phyloP scores from a whole-genome alignment of 2,888 invertebrate species.

The Phlogophora meticulosa region DNA sequence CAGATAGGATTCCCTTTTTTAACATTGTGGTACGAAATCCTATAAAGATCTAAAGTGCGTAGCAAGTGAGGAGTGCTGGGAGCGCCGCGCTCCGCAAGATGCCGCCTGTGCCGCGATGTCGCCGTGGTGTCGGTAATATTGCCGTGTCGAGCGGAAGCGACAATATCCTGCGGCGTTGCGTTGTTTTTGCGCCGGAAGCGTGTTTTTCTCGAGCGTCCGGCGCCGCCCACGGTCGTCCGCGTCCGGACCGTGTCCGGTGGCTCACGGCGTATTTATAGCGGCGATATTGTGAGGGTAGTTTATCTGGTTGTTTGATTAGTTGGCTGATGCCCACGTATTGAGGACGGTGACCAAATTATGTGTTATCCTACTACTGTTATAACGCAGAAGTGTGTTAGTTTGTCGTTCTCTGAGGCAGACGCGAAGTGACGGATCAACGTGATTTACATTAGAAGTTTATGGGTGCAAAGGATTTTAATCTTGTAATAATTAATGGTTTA shows the following conservation, averaged over 20 bases:
- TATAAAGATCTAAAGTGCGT: too few relatives aligned
- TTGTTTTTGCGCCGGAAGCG: constrained; percentile 55
- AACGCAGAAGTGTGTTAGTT: too few relatives aligned
- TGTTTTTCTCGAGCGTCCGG: constrained; percentile 36
- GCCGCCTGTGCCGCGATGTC: not conserved
- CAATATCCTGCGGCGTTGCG: constrained; percentile 57
- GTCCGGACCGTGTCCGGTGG: constrained; percentile 5
- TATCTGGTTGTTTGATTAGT: constrained; percentile 17
- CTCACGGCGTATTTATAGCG: constrained; percentile 29
- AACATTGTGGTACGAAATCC: too few relatives aligned
- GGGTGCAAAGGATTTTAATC: too few relatives aligned
- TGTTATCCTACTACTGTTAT: not conserved
- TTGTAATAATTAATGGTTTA: too few relatives aligned
- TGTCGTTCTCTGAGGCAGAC: too few relatives aligned
- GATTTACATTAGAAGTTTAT: too few relatives aligned
- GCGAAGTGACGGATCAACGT: too few relatives aligned
- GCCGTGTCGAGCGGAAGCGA: constrained; percentile 44
- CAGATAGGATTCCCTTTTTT: too few relatives aligned
- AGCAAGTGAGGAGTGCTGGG: too few relatives aligned
- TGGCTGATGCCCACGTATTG: constrained; percentile 8
- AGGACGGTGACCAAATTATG: not conserved
- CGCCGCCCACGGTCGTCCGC: constrained; percentile 11
- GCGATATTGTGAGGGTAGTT: not conserved
- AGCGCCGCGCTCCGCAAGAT: too few relatives aligned
- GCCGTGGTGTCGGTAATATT: constrained; percentile 36